phyloP scores from a whole-genome alignment of 2,888 invertebrate species.

The Ormyrus nitidulus region DNA sequence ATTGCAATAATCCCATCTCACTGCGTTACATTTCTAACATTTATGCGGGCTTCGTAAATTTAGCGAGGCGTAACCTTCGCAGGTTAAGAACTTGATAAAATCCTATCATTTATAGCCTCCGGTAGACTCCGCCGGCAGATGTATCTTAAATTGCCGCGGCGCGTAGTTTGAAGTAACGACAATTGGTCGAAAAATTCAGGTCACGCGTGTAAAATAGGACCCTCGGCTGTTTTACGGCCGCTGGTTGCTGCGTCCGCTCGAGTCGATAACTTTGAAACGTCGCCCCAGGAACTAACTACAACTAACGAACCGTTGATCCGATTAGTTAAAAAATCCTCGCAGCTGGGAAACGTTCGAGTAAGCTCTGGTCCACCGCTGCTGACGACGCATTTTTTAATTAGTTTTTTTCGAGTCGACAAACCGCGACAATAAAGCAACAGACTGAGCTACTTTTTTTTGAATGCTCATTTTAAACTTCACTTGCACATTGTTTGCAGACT shows the following conservation, averaged over 20 bases:
- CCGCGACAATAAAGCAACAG: background rate
- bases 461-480: too few species aligned
- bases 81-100: conserved; percentile 1
- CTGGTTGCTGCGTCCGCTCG: background rate
- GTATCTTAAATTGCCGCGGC: background rate
- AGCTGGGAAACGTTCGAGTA: background rate
- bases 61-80: background rate
- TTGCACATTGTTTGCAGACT: too few species aligned
- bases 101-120: background rate
- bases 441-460: background rate
- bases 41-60: too few species aligned
- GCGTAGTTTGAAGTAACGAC: conserved; percentile 21
- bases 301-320: conserved; percentile 25
- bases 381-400: background rate
- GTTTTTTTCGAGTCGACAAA: background rate
- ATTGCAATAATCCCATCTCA: too few species aligned
- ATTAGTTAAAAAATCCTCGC: background rate
- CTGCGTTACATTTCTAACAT: too few species aligned
- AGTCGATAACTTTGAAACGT: conserved; percentile 21
- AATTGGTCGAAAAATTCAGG: conserved; percentile 22
- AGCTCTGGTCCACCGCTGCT: background rate
- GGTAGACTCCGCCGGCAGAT: background rate
- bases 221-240: conserved; percentile 15
- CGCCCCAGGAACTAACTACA: background rate
- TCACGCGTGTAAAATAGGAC: conserved; percentile 27